Conservation (phyloP, 2,888 invertebrate species). For the Lacanobia wlatinum region DNA sequence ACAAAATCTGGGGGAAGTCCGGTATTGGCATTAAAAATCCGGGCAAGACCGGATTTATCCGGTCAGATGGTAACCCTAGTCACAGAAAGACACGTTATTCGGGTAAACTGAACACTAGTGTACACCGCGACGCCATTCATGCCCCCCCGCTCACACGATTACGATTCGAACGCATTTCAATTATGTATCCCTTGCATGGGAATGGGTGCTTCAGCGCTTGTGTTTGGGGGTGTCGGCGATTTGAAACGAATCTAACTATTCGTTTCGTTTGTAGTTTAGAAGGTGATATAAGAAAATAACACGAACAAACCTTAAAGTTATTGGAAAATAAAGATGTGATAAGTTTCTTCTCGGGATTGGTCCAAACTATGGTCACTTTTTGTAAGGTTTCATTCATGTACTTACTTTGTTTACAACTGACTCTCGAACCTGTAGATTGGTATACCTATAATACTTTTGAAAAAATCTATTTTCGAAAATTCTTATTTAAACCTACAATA, state of each 20-base stretch:
- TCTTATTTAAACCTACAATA: too few species aligned
- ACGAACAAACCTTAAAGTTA: not conserved
- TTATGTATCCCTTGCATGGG: not conserved
- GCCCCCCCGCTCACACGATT: constrained; percentile 10
- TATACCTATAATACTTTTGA: too few species aligned
- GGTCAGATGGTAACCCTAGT: too few species aligned
- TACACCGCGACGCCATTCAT: not conserved
- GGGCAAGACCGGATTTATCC: too few species aligned
- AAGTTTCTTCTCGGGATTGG: not conserved
- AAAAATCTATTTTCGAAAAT: too few species aligned
- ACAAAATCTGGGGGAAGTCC: too few species aligned
- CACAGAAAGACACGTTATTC: not conserved
- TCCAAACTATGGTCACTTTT: not conserved
- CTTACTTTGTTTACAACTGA: too few species aligned
- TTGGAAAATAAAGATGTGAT: not conserved
- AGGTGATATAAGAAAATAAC: not conserved
- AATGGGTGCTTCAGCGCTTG: not conserved
- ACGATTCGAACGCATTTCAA: constrained; percentile 15
- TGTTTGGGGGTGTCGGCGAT: not conserved
- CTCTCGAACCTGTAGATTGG: too few species aligned
- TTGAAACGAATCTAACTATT: not conserved
- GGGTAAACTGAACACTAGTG: not conserved
- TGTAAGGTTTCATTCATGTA: not conserved
- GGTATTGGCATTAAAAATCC: too few species aligned
- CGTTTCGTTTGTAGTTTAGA: not conserved